These are phyloP conservation scores for Podarcis raffonei DNA, from an alignment of 2,113 vertebrate species.

Conservation along the genomic window DNA sequence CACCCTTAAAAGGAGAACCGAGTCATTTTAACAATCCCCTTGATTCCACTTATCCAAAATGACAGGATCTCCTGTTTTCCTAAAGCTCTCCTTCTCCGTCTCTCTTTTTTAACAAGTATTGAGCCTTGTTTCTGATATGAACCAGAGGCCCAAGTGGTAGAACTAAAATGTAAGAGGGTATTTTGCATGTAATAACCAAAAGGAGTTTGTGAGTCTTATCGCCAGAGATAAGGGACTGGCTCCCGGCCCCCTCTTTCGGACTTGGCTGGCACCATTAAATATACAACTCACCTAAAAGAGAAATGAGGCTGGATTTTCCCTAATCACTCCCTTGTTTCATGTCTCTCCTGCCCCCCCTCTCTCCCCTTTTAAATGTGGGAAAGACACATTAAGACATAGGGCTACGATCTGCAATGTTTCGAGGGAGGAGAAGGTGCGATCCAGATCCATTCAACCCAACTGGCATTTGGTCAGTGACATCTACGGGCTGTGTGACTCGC, in stretches of 20 bases:
- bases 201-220: constrained; percentile 18
- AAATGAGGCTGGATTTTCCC: neutral
- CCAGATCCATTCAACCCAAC: neutral
- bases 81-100: neutral
- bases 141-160: constrained; percentile 5
- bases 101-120: neutral
- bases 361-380: neutral
- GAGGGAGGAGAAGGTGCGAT: neutral
- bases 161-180: neutral
- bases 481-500: neutral
- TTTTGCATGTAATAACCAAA: constrained; percentile 5
- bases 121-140: constrained; percentile 16
- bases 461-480: neutral
- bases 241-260: neutral
- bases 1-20: neutral
- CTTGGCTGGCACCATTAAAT: constrained; percentile 23
- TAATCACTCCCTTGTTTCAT: constrained; percentile 15
- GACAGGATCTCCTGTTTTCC: neutral
- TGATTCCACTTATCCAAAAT: neutral
- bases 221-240: constrained; percentile 3
- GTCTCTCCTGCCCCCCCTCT: neutral
- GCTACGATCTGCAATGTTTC: neutral
- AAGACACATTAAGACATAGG: neutral
- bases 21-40: neutral
- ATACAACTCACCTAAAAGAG: neutral